phyloP scores from a whole-genome alignment of 2,888 invertebrate species.

The Pegoplata infirma region DNA sequence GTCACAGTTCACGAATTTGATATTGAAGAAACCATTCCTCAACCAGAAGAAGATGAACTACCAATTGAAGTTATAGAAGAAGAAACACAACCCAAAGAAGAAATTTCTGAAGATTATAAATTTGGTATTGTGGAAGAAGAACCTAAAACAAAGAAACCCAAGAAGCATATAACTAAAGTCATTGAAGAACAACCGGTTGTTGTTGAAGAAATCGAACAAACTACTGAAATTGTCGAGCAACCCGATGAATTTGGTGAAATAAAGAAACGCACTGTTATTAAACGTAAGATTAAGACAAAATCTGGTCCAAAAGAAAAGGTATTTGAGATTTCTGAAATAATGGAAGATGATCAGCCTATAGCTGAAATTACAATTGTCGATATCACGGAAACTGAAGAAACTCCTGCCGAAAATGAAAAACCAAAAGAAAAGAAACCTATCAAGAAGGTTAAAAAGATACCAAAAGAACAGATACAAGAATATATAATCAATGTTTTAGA shows the following conservation, averaged over 20 bases:
- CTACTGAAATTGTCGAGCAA: conserved; percentile 60
- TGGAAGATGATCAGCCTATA: conserved; percentile 77
- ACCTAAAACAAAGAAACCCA: conserved; percentile 63
- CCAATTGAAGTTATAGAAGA: conserved; percentile 68
- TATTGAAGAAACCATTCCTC: conserved; percentile 67
- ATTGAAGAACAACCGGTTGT: conserved; percentile 62
- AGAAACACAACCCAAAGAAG: conserved; percentile 74
- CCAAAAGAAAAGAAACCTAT: conserved; percentile 67
- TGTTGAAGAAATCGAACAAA: conserved; percentile 64
- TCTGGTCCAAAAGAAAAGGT: conserved; percentile 78
- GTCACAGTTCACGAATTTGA: conserved; percentile 70
- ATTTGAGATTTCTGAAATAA: conserved; percentile 76
- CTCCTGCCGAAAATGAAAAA: conserved; percentile 64
- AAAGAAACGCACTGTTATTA: conserved; percentile 73
- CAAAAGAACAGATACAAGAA: conserved; percentile 73
- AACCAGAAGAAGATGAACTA: conserved; percentile 67
- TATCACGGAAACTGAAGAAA: conserved; percentile 63
- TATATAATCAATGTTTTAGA: conserved; percentile 75
- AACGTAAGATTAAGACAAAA: conserved; percentile 76
- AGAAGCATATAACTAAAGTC: conserved; percentile 59
- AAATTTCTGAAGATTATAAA: conserved; percentile 45
- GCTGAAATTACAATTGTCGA: conserved; percentile 76
- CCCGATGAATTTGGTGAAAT: conserved; percentile 63
- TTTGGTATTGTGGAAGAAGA: conserved; percentile 35
- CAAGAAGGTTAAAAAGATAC: conserved; percentile 74